These are phyloP conservation scores for Esox masquinongy DNA, from an alignment of 2,797 vertebrate species.

Conservation along the genomic window DNA sequence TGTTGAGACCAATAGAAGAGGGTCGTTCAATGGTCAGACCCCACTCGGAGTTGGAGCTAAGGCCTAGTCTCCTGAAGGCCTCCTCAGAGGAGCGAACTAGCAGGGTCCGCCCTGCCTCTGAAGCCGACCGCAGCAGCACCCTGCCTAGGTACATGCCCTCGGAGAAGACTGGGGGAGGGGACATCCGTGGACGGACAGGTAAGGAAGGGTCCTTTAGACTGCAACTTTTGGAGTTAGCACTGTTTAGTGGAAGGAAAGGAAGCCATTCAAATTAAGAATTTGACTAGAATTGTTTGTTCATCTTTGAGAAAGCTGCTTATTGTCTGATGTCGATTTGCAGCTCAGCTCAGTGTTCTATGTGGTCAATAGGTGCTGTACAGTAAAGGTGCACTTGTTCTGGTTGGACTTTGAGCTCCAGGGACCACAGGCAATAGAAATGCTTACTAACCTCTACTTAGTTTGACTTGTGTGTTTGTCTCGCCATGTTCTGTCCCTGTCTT, in stretches of 20 bases:
- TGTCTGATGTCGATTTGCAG: slow-evolving; percentile 11
- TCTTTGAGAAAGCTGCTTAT: slow-evolving; percentile 23
- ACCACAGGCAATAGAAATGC: background rate
- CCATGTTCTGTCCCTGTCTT: slow-evolving; percentile 19
- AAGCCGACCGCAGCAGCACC: slow-evolving; percentile 61
- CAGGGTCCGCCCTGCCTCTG: slow-evolving; percentile 53
- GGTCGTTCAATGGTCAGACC: slow-evolving; percentile 40
- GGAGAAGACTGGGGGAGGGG: slow-evolving; percentile 59
- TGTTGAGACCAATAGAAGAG: slow-evolving; percentile 34
- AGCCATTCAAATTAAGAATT: background rate
- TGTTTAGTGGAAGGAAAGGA: background rate
- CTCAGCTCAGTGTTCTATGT: slow-evolving; percentile 14
- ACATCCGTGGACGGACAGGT: slow-evolving; percentile 67
- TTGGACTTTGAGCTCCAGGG: background rate
- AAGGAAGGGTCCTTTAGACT: slow-evolving; percentile 11
- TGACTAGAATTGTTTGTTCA: slow-evolving; percentile 24
- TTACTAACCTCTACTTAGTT: slow-evolving; percentile 3
- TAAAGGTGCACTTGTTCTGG: background rate
- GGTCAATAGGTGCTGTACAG: background rate
- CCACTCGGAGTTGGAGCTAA: slow-evolving; percentile 62
- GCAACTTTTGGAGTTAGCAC: background rate
- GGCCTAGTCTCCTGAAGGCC: slow-evolving; percentile 55
- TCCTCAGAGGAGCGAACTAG: slow-evolving; percentile 61
- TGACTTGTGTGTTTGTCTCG: slow-evolving; percentile 27
- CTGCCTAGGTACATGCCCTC: slow-evolving; percentile 59